Evolutionary conservation across 92 coral and sea anemone species (phyloP).

Genomic region (Actinostola sp.): DNA sequence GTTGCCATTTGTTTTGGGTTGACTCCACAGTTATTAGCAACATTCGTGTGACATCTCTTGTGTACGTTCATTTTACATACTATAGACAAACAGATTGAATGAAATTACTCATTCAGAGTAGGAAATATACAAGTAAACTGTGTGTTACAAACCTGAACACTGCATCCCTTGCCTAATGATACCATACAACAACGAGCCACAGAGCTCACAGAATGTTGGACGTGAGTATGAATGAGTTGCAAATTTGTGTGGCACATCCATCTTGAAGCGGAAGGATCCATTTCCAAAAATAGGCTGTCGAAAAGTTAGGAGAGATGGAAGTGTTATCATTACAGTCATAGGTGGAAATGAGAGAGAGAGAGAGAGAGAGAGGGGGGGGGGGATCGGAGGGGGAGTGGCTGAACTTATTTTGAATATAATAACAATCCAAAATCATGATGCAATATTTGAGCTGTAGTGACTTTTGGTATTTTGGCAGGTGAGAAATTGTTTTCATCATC

Average conservation of each 20-base stretch:
- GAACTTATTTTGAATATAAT: too few relatives aligned
- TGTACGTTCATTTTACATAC: conserved; percentile 92
- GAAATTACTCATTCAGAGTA: not conserved
- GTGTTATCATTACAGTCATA: too few relatives aligned
- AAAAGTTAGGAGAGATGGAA: not conserved
- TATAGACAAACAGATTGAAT: conserved; percentile 4
- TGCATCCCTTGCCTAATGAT: conserved; percentile 89
- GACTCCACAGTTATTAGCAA: conserved; percentile 95
- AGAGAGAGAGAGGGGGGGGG: too few relatives aligned
- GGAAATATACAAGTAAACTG: not conserved
- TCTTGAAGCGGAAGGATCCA: conserved; percentile 62
- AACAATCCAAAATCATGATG: too few relatives aligned
- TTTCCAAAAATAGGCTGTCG: conserved; percentile 27
- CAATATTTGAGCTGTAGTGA: too few relatives aligned
- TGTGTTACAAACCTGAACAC: conserved; percentile 72
- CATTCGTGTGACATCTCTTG: conserved; percentile 85
- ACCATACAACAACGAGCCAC: conserved; percentile 95
- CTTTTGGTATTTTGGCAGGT: too few relatives aligned
- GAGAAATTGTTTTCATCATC: too few relatives aligned
- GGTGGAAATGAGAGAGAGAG: too few relatives aligned
- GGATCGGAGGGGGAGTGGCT: too few relatives aligned
- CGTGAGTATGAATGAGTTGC: conserved; percentile 73
- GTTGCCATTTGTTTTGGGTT: conserved; percentile 90
- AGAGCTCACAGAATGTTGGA: conserved; percentile 97
- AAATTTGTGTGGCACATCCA: conserved; percentile 92